These are phyloP conservation scores for Choreutis nemorana DNA, from an alignment of 2,888 invertebrate species.

Conservation along the genomic window DNA sequence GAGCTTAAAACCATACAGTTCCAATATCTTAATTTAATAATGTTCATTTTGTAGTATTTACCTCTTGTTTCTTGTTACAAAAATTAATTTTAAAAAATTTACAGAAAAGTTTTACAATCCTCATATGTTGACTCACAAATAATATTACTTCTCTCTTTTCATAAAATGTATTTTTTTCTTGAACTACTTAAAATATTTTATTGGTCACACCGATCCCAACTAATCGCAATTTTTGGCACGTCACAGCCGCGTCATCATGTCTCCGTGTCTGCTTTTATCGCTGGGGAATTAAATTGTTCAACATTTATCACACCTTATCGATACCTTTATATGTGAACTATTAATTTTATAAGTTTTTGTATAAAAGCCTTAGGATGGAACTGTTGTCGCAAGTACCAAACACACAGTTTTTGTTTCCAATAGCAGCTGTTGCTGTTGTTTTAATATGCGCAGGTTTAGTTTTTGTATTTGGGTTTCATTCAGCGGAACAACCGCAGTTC, in stretches of 20 bases:
- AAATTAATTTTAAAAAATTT: too few relatives aligned
- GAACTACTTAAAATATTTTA: too few relatives aligned
- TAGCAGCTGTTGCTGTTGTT: slow-evolving; percentile 70
- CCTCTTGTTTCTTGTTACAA: too few relatives aligned
- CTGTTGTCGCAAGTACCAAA: slow-evolving; percentile 65
- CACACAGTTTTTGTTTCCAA: slow-evolving; percentile 64
- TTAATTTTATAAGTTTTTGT: slow-evolving; percentile 32
- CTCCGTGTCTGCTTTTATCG: slow-evolving; percentile 66
- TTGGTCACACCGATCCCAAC: too few relatives aligned
- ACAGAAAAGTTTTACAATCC: too few relatives aligned
- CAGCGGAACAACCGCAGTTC: slow-evolving; percentile 82
- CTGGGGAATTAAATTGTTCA: slow-evolving; percentile 56
- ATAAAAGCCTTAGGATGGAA: slow-evolving; percentile 61
- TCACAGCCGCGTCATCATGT: slow-evolving; percentile 76
- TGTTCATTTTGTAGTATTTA: too few relatives aligned
- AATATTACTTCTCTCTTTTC: too few relatives aligned
- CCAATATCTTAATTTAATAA: too few relatives aligned
- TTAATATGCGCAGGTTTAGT: slow-evolving; percentile 77
- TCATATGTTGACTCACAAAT: too few relatives aligned
- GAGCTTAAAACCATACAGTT: too few relatives aligned
- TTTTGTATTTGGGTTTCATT: slow-evolving; percentile 81
- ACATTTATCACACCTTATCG: slow-evolving; percentile 56
- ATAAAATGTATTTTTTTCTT: too few relatives aligned
- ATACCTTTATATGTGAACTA: slow-evolving; percentile 53
- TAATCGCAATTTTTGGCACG: slow-evolving; percentile 59